A percentile compares a stretch with the other conserved stretches of the same genome.
Evolutionary conservation across 1,140 invertebrate genomes (phyloP).

Genomic region (Zaprionus davidi): DNA sequence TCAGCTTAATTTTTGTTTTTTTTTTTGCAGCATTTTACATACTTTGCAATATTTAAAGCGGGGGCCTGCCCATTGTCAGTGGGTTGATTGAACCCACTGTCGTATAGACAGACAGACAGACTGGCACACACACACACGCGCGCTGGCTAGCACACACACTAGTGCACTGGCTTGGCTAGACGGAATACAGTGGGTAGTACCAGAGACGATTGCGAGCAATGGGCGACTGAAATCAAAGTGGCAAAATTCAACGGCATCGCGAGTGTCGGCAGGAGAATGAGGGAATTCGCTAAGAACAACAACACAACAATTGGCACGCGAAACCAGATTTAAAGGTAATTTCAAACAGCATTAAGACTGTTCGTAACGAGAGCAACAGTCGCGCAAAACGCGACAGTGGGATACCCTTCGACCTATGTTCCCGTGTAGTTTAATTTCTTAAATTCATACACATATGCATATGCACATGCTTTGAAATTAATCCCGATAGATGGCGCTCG

Average conservation of each 20-base stretch:
- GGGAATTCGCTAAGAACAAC: constrained; percentile 37
- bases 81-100: constrained; percentile 72
- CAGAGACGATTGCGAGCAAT: constrained; percentile 54
- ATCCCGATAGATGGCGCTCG: too few species aligned
- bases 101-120: constrained; percentile 9
- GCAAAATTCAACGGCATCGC: constrained; percentile 54
- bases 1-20: constrained; percentile 9
- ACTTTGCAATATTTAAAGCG: constrained; percentile 35
- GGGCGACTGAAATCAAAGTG: constrained; percentile 75
- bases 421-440: too few species aligned
- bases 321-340: constrained; percentile 41
- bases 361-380: too few species aligned
- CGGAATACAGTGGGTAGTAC: constrained; percentile 43
- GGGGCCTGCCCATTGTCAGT: constrained; percentile 24
- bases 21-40: constrained; percentile 40
- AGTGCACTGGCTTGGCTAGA: constrained; percentile 29
- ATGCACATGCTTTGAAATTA: too few species aligned
- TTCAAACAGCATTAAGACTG: constrained; percentile 34
- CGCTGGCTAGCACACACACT: constrained; percentile 11
- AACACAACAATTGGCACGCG: constrained; percentile 36
- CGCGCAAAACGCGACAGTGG: too few species aligned
- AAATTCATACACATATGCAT: too few species aligned
- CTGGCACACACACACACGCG: too few species aligned
- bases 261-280: constrained; percentile 24
- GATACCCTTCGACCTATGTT: too few species aligned